Evolutionary conservation across 1,140 invertebrate species (phyloP).

Genomic region (Pogonognathellus flavescens): DNA sequence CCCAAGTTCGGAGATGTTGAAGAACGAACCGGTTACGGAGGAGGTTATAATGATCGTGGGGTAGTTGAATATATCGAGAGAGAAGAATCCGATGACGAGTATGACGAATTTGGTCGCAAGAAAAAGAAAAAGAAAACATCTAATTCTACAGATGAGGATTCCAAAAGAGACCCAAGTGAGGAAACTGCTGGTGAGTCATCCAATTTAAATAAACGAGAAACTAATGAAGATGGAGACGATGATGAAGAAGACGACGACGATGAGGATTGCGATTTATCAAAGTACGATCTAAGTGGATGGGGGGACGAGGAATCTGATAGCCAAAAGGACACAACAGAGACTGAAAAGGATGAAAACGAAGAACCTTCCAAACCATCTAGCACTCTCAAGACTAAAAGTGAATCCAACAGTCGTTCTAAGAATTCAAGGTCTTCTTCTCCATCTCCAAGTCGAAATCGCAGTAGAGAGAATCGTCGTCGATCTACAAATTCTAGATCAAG

Average conservation of each 20-base stretch:
- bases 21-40: constrained; percentile 85
- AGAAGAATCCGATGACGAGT: constrained; percentile 89
- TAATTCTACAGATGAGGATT: constrained; percentile 67
- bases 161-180: constrained; percentile 55
- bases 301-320: constrained; percentile 72
- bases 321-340: constrained; percentile 55
- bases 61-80: constrained; percentile 93
- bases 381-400: not conserved
- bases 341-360: constrained; percentile 55
- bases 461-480: not conserved
- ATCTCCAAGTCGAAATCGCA: not conserved
- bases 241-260: constrained; percentile 68
- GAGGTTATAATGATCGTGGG: constrained; percentile 93
- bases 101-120: constrained; percentile 94
- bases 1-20: constrained; percentile 95
- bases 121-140: constrained; percentile 86
- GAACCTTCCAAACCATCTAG: constrained; percentile 19
- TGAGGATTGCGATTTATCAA: constrained; percentile 78
- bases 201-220: no score
- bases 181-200: constrained; percentile 58
- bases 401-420: not conserved
- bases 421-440: not conserved
- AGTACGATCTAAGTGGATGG: constrained; percentile 85
- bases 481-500: not conserved
- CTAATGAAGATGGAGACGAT: not conserved